Percentiles rank a stretch among this genome's conserved stretches.
Conservation (phyloP, 2,888 invertebrate species). For the Drosophila infuscata region DNA sequence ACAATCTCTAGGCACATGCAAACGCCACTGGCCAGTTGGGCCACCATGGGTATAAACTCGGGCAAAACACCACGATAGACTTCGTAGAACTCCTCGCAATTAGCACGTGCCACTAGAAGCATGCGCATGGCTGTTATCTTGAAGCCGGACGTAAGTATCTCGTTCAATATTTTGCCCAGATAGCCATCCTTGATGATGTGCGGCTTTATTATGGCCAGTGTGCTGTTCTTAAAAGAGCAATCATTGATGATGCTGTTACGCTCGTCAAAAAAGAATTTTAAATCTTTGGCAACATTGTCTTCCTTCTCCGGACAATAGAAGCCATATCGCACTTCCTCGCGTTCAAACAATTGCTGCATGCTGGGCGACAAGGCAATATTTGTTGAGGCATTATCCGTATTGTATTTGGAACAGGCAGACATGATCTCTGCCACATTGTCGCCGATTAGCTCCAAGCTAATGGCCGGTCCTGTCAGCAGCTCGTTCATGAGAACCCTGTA, state of each 20-base stretch:
- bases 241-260: constrained; percentile 86
- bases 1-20: constrained; percentile 94
- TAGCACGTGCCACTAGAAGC: constrained; percentile 91
- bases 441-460: constrained; percentile 82
- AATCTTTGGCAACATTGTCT: constrained; percentile 85
- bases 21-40: constrained; percentile 93
- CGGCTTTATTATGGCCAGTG: constrained; percentile 95
- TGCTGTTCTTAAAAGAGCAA: constrained; percentile 88
- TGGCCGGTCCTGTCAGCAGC: constrained; percentile 75
- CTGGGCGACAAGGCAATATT: constrained; percentile 62
- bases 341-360: constrained; percentile 89
- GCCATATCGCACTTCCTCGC: constrained; percentile 89
- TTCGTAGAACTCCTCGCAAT: constrained; percentile 96
- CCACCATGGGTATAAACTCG: constrained; percentile 93
- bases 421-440: constrained; percentile 83
- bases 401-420: constrained; percentile 64
- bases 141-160: constrained; percentile 91
- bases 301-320: constrained; percentile 88
- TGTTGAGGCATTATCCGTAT: constrained; percentile 53
- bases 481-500: constrained; percentile 79
- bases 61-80: constrained; percentile 95
- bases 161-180: constrained; percentile 89
- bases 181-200: constrained; percentile 92
- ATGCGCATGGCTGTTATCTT: constrained; percentile 92
- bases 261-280: constrained; percentile 88